phyloP scores from a whole-genome alignment of 2,113 vertebrate species.

The Symphodus melops region DNA sequence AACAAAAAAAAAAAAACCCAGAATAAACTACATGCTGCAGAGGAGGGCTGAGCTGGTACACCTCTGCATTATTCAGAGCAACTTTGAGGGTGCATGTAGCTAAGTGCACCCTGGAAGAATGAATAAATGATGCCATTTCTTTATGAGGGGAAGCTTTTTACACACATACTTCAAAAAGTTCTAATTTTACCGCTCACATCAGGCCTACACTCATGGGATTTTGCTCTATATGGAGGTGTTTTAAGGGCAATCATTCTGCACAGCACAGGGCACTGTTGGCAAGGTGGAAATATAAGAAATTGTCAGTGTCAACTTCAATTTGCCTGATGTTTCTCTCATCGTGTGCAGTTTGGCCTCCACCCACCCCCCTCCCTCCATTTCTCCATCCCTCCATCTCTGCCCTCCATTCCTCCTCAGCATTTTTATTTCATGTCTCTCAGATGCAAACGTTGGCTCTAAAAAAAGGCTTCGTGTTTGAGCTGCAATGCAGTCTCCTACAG shows the following conservation, averaged over 20 bases:
- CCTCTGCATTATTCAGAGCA: conserved; percentile 64
- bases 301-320: background rate
- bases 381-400: background rate
- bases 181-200: conserved; percentile 21
- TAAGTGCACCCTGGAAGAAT: conserved; percentile 53
- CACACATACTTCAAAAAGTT: conserved; percentile 13
- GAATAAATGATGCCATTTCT: conserved; percentile 61
- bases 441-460: conserved; percentile 37
- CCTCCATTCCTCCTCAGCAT: background rate
- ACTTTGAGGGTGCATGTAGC: conserved; percentile 35
- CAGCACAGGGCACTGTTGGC: background rate
- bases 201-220: background rate
- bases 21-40: conserved; percentile 15
- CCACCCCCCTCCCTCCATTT: background rate
- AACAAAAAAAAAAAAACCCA: background rate
- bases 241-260: background rate
- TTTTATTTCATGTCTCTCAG: conserved; percentile 20
- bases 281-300: conserved; percentile 18
- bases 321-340: background rate
- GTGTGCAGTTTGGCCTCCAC: background rate
- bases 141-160: conserved; percentile 17
- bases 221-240: conserved; percentile 1
- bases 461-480: conserved; percentile 44
- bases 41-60: conserved; percentile 20
- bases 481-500: conserved; percentile 9